phyloP scores from a whole-genome alignment of 2,888 invertebrate species.

The Pristionchus arcanus region DNA sequence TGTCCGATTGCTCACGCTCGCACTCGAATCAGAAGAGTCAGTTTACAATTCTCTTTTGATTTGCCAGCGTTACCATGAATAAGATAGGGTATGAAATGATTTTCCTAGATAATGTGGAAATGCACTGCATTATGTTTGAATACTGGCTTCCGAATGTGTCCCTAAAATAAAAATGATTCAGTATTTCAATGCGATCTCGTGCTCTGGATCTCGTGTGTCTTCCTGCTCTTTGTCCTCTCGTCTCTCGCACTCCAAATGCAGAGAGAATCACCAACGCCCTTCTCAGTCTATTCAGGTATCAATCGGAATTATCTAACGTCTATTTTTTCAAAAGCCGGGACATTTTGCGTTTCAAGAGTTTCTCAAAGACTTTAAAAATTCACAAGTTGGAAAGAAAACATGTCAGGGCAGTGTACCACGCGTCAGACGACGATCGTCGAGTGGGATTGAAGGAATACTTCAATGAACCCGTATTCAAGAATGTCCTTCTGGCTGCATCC shows the following conservation, averaged over 20 bases:
- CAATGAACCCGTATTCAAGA: constrained; percentile 42
- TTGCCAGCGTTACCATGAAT: background rate
- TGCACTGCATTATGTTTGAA: no score
- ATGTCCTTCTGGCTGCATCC: constrained; percentile 13
- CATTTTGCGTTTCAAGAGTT: background rate
- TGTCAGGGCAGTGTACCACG: constrained; percentile 8
- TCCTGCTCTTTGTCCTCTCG: constrained; percentile 42
- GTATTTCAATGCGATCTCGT: background rate
- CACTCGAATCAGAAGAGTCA: constrained; percentile 29
- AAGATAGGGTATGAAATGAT: no score
- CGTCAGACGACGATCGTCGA: background rate
- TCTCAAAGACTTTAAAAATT: background rate
- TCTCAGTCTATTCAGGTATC: constrained; percentile 39
- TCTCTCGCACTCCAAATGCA: background rate
- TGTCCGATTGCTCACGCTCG: constrained; percentile 47
- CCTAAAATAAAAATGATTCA: no score
- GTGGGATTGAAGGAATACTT: background rate
- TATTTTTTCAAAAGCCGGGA: no score
- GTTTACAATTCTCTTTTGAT: background rate
- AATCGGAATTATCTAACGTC: background rate
- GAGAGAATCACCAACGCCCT: background rate
- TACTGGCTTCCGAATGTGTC: no score
- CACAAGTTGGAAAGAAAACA: background rate
- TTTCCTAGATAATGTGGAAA: no score
- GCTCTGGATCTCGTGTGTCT: background rate